Base-by-base conservation (phyloP, 2,888 invertebrate species). In the Acronicta psi region DNA sequence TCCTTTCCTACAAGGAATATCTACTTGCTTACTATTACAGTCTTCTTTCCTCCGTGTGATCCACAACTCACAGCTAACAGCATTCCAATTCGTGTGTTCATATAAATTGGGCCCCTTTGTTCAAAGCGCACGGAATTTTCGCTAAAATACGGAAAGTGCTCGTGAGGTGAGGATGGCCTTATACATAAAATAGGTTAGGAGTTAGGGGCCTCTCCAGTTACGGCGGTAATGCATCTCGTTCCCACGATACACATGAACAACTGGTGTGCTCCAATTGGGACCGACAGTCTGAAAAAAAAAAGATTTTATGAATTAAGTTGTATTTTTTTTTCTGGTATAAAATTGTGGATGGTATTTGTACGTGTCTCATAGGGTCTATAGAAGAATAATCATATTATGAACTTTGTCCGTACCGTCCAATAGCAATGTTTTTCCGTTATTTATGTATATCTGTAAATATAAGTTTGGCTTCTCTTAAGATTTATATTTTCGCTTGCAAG, bases 201-300 rank as follows among this genome's bases (percentile, higher is more conserved):
- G 76, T 78, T 76, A 75, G 78, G 42, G 56, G 57, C 56, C 59
- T 75, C 78, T 67, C 61, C 76, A 43, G 69, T 73, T 73, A 74
- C 70, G 80, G 72, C 75, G 73, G 83, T 87, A 88, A 88, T 88
- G 85, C 81, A 80, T 84, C 76, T 73, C 72, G 82, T 89, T 89
- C 89, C 85, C 89, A 89, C 89, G 89, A 76, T 80, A 80, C 82
- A 81, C 76, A 80, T 80, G 80, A 73, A 75, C 62, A 42, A 51
- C 47, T 56, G 78, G 53, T 74, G 31, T 62, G 70, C 64, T 82
- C 76, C 75, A 51, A 75, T 83, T 85, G 29, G n/a, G 31, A 52
- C 77, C 51, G 56, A 25, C 42, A 25, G n/a, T 1, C 7, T 29
- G 23, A 47, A 51, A 54, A 38, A 20, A 25, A 25, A 5, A n/a